Evolutionary conservation across 2,888 invertebrate species (phyloP), one percentile per base, ranked within the genome.

Genomic region (Adela reaumurella): DNA sequence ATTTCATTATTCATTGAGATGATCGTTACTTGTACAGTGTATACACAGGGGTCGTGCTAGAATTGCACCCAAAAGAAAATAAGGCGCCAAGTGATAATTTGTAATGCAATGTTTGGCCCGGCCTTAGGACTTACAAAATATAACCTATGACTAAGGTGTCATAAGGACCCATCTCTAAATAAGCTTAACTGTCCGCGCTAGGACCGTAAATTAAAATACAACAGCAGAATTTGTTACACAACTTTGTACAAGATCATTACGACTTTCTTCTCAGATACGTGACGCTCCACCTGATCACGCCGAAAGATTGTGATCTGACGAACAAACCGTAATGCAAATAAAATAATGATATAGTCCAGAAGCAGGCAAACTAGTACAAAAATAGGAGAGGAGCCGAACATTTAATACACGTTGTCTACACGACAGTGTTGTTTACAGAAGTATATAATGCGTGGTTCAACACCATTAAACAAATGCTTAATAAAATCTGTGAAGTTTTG

Each of bases 91-190:
- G 58, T 61, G 72, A 70, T 76, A 71, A 73, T 68, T 59, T 63
- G 62, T 74, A 77, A 76, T 78, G 78, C 78, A 76, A 67, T 74
- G 74, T 74, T 76, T 74, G 78, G 77, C 78, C 78, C 78, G 78
- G 78, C 77, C 77, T 74, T 68, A 67, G 60, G 8, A 35, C 74
- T 74, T 74, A 74, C 60, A 70, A 68, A 71, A 70, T 76, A 74
- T 62, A 74, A 64, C 74, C 64, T 74, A 77, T 76, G 77, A 78
- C 77, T 77, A 43, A 43, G 14, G 16, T 24, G 8, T 24, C 35
- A 14, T 35, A 35, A 8, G n/a, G 35, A 35, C 14, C 6, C 35
- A 3, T 3, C 3, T 35, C 35, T 35, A 35, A 35, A 3, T 35
- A 35, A 14, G 35, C 35, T 35, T 35, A 35, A 35, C 35, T 11